These are phyloP conservation scores for Limnothrissa miodon DNA, from an alignment of 2,113 vertebrate genomes.

Conservation along the genomic window DNA sequence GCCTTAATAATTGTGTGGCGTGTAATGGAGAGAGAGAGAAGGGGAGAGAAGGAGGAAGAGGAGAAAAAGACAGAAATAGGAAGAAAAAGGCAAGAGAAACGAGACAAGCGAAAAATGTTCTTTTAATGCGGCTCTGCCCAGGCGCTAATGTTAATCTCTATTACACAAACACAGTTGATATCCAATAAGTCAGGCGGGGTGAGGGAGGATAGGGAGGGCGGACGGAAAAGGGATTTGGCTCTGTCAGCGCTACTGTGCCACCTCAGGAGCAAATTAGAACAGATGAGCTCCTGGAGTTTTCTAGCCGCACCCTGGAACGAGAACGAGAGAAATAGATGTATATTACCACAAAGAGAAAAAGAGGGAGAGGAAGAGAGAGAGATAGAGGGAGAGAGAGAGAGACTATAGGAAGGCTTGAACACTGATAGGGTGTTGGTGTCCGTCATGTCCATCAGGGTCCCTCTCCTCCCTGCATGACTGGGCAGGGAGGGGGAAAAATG, in stretches of 20 bases:
- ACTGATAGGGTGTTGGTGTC: slow-evolving; percentile 6
- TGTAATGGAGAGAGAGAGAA: not conserved
- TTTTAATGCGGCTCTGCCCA: slow-evolving; percentile 26
- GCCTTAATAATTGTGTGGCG: not conserved
- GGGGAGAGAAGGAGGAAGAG: slow-evolving; percentile 22
- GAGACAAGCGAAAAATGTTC: slow-evolving; percentile 9
- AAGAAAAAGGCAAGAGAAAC: not conserved
- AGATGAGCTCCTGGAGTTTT: slow-evolving; percentile 16
- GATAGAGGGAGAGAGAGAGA: not conserved
- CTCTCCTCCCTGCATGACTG: not conserved
- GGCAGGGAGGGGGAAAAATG: not conserved
- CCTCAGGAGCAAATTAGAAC: slow-evolving; percentile 16
- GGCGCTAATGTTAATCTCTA: not conserved
- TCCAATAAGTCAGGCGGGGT: not conserved
- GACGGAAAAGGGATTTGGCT: not conserved
- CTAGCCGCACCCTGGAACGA: not conserved
- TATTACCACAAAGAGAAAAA: not conserved
- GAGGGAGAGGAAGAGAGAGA: not conserved
- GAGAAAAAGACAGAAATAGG: not conserved
- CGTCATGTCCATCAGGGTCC: slow-evolving; percentile 16
- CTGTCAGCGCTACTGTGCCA: slow-evolving; percentile 7
- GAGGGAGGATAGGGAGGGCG: not conserved
- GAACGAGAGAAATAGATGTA: not conserved
- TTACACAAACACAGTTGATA: slow-evolving; percentile 19
- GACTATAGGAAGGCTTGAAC: not conserved